These are phyloP conservation scores for Trinectes maculatus DNA, from an alignment of 2,113 vertebrate species.

Conservation along the genomic window DNA sequence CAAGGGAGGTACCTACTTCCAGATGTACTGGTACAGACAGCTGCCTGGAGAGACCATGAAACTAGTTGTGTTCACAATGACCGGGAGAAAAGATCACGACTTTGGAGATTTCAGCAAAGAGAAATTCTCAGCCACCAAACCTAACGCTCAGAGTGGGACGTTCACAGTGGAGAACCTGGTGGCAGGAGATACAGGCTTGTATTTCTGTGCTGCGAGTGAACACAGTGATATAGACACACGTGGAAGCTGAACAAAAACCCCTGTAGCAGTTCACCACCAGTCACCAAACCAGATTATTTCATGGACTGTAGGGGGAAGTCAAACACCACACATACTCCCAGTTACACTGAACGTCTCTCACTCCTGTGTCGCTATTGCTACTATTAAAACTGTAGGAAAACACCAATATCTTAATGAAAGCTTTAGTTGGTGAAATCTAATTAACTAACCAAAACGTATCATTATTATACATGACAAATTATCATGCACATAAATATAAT, in stretches of 20 bases:
- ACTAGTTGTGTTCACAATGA: slow-evolving; percentile 43
- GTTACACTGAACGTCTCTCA: not conserved
- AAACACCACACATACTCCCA: not conserved
- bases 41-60: slow-evolving; percentile 50
- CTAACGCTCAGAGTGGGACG: not conserved
- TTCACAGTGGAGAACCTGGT: slow-evolving; percentile 35
- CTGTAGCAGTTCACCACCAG: not conserved
- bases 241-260: slow-evolving; percentile 38
- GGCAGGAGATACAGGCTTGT: slow-evolving; percentile 28
- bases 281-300: too few species aligned
- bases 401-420: too few species aligned
- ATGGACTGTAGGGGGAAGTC: too few species aligned
- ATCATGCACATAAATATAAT: too few species aligned
- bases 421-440: too few species aligned
- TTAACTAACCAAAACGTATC: too few species aligned
- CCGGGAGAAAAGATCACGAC: fast-evolving
- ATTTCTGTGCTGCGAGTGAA: slow-evolving; percentile 50
- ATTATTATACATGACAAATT: too few species aligned
- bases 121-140: slow-evolving; percentile 21
- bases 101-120: slow-evolving; percentile 20
- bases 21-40: slow-evolving; percentile 78
- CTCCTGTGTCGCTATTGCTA: too few species aligned
- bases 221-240: slow-evolving; percentile 34
- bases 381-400: too few species aligned
- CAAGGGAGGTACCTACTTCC: fast-evolving